Evolutionary conservation across 2,888 invertebrate species (phyloP).

Genomic region (Oscheius sp.): DNA sequence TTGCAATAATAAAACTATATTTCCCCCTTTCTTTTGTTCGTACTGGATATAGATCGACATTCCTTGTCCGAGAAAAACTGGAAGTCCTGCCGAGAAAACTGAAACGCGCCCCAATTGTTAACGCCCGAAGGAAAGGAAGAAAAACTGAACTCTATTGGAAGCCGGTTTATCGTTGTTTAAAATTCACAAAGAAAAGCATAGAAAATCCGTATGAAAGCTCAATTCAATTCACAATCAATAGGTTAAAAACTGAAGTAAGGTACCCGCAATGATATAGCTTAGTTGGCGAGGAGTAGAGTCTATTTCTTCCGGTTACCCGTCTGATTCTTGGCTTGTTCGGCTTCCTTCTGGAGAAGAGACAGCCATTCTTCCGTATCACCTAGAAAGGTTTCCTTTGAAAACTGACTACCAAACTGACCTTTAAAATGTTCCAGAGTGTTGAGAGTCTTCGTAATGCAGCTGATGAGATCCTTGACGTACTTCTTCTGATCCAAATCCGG

Average conservation of each 20-base stretch:
- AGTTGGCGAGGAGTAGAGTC: too few species aligned
- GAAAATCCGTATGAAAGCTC: too few species aligned
- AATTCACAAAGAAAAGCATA: too few species aligned
- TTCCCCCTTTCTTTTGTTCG: neutral
- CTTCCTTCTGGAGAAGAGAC: conserved; percentile 9
- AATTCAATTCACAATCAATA: too few species aligned
- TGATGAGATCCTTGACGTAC: conserved; percentile 22
- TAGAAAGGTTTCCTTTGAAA: neutral
- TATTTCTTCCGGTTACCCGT: conserved; percentile 11
- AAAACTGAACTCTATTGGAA: neutral
- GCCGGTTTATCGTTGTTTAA: too few species aligned
- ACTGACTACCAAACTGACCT: neutral
- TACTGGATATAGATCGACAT: conserved; percentile 8
- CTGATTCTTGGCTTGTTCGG: conserved; percentile 8
- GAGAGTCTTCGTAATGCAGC: neutral
- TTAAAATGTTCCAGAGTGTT: neutral
- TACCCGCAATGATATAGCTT: too few species aligned
- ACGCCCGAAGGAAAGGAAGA: too few species aligned
- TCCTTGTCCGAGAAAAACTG: conserved; percentile 3
- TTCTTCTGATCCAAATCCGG: conserved; percentile 29
- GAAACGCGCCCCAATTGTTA: neutral
- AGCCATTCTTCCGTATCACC: conserved; percentile 28
- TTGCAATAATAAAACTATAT: conserved; percentile 33
- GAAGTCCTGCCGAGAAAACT: neutral
- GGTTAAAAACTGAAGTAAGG: too few species aligned